phyloP scores from a whole-genome alignment of 2,797 vertebrate species.

The Otolemur crassicaudatus region DNA sequence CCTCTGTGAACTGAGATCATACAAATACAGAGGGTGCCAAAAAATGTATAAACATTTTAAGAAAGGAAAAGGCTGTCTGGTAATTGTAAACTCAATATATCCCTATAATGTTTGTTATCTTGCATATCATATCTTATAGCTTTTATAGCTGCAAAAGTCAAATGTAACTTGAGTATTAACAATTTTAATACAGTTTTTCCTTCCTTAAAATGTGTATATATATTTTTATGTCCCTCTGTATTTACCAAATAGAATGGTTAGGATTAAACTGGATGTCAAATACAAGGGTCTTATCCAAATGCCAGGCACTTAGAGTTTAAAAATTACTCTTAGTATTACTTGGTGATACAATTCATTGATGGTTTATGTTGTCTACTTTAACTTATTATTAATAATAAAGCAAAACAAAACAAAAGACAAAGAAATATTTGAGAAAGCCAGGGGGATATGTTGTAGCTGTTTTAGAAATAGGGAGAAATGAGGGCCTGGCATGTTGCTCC shows the following conservation, averaged over 20 bases:
- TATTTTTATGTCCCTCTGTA: not conserved
- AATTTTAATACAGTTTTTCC: too few relatives aligned
- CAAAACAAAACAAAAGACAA: slow-evolving; percentile 24
- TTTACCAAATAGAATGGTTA: not conserved
- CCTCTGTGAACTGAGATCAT: not conserved
- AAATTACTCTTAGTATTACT: not conserved
- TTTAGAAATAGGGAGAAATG: not conserved
- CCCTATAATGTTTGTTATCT: too few relatives aligned
- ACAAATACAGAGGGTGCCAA: not conserved
- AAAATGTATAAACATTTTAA: too few relatives aligned
- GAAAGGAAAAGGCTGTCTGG: too few relatives aligned
- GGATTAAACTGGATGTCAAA: not conserved
- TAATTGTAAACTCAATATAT: too few relatives aligned
- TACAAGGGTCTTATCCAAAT: not conserved
- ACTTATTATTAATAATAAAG: slow-evolving; percentile 5
- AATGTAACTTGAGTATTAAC: too few relatives aligned
- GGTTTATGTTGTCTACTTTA: not conserved
- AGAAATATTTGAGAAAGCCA: not conserved
- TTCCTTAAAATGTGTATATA: too few relatives aligned
- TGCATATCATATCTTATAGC: too few relatives aligned
- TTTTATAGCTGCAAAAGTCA: too few relatives aligned
- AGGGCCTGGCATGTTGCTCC: not conserved
- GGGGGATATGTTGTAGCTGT: not conserved
- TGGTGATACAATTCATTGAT: not conserved
- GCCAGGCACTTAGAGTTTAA: not conserved